Evolutionary conservation across 2,888 invertebrate genomes (phyloP).

Genomic region (Hermaeophaga mercurialis): DNA sequence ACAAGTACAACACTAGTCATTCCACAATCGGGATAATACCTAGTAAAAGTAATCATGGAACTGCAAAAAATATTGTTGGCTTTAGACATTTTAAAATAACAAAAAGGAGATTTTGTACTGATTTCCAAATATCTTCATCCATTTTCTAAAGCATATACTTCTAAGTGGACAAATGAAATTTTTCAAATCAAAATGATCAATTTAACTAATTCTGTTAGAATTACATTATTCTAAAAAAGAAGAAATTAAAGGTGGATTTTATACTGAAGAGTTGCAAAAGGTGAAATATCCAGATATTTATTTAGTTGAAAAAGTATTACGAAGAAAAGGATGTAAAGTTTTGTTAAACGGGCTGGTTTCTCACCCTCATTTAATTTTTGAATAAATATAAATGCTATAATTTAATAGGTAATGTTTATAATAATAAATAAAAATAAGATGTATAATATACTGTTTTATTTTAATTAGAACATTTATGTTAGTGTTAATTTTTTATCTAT

Average conservation of each 20-base stretch:
- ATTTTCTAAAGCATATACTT: constrained; percentile 49
- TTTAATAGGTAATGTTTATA: too few relatives aligned
- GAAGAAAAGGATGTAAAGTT: constrained; percentile 36
- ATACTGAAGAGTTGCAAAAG: too few relatives aligned
- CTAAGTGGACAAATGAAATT: too few relatives aligned
- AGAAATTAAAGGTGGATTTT: constrained; percentile 44
- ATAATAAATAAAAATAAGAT: too few relatives aligned
- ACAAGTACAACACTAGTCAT: constrained; percentile 23
- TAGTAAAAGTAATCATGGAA: constrained; percentile 20
- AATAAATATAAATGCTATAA: constrained; percentile 13
- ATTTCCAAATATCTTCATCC: constrained; percentile 44
- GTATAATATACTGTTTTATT: too few relatives aligned
- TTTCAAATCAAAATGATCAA: constrained; percentile 43
- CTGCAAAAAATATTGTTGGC: constrained; percentile 14
- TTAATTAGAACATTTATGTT: too few relatives aligned
- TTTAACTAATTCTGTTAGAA: constrained; percentile 45
- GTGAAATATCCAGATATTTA: constrained; percentile 46
- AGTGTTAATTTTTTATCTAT: too few relatives aligned
- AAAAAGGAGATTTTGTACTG: constrained; percentile 37
- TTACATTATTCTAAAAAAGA: constrained; percentile 40
- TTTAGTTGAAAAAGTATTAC: constrained; percentile 47
- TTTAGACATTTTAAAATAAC: constrained; percentile 32
- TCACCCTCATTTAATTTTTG: constrained; percentile 9
- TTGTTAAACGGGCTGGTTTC: constrained; percentile 43
- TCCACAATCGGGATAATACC: constrained; percentile 23